A percentile compares a stretch with the other conserved stretches of the same genome.
phyloP scores from a whole-genome alignment of 2,888 invertebrate species.

The Protonemura montana region DNA sequence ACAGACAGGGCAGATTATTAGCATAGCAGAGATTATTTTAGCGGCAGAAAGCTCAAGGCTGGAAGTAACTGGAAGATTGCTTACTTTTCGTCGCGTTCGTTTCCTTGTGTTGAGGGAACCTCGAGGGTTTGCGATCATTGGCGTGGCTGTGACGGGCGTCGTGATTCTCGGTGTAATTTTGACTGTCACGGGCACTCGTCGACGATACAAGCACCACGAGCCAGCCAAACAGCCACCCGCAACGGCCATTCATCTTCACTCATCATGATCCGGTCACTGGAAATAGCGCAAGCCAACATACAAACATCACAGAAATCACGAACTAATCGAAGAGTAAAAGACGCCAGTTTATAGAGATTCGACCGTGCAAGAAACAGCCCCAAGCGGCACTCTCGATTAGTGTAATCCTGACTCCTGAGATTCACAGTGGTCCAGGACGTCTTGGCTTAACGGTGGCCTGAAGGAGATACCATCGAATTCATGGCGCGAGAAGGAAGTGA shows the following conservation, averaged over 20 bases:
- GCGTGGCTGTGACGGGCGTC: background rate
- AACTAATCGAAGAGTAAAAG: too few species aligned
- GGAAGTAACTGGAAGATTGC: too few species aligned
- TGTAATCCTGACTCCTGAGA: too few species aligned
- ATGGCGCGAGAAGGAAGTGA: background rate
- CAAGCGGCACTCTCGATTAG: too few species aligned
- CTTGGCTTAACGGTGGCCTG: too few species aligned
- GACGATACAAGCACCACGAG: constrained; percentile 44
- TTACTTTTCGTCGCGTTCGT: constrained; percentile 21
- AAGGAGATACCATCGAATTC: background rate
- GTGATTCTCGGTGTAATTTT: background rate
- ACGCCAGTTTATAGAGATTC: too few species aligned
- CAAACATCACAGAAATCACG: too few species aligned
- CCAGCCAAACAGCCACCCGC: constrained; percentile 48
- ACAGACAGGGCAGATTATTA: too few species aligned
- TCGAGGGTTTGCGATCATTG: background rate
- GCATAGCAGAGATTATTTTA: too few species aligned
- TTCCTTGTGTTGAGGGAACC: background rate
- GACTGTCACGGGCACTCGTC: constrained; percentile 18
- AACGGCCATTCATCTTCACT: constrained; percentile 46
- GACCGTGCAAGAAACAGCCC: too few species aligned
- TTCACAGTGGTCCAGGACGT: too few species aligned
- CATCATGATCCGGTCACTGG: background rate
- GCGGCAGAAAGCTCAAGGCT: too few species aligned
- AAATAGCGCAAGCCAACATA: background rate